Conservation (phyloP, 2,113 vertebrate species). For the Chascanopsetta lugubris region DNA sequence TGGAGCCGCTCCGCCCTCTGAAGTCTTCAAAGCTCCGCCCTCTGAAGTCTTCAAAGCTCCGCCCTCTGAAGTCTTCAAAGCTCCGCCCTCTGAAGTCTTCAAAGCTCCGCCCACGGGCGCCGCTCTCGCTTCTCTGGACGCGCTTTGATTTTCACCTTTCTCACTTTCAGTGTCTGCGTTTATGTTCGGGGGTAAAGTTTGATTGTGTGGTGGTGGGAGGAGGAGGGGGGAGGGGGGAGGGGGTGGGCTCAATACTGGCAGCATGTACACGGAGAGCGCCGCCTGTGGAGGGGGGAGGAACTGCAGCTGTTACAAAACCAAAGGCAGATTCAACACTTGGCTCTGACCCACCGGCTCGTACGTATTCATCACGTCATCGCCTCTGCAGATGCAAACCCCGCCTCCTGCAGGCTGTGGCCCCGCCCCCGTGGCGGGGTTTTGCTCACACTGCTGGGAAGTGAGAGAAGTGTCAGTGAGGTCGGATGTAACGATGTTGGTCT, state of each 20-base stretch:
- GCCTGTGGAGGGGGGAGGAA: constrained; percentile 24
- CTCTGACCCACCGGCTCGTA: not conserved
- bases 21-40: constrained; percentile 46
- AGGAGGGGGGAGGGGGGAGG: too few species aligned
- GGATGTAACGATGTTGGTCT: constrained; percentile 63
- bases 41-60: constrained; percentile 72
- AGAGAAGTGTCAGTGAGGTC: constrained; percentile 69
- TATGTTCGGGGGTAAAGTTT: constrained; percentile 58
- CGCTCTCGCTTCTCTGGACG: constrained; percentile 39
- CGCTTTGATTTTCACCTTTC: constrained; percentile 48
- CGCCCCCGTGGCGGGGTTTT: constrained; percentile 66
- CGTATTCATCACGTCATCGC: not conserved
- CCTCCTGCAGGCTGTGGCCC: constrained; percentile 67
- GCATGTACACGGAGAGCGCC: constrained; percentile 76
- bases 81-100: constrained; percentile 73
- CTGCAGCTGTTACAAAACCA: constrained; percentile 31
- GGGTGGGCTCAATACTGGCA: constrained; percentile 60
- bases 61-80: constrained; percentile 24
- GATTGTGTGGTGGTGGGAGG: constrained; percentile 58
- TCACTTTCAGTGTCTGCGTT: constrained; percentile 56
- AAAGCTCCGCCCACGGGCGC: constrained; percentile 53
- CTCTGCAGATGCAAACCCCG: constrained; percentile 9
- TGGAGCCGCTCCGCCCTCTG: constrained; percentile 59
- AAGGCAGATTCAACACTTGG: constrained; percentile 30
- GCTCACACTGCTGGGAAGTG: constrained; percentile 83